phyloP scores from a whole-genome alignment of 2,797 vertebrate species.

The Anolis apletophallus region DNA sequence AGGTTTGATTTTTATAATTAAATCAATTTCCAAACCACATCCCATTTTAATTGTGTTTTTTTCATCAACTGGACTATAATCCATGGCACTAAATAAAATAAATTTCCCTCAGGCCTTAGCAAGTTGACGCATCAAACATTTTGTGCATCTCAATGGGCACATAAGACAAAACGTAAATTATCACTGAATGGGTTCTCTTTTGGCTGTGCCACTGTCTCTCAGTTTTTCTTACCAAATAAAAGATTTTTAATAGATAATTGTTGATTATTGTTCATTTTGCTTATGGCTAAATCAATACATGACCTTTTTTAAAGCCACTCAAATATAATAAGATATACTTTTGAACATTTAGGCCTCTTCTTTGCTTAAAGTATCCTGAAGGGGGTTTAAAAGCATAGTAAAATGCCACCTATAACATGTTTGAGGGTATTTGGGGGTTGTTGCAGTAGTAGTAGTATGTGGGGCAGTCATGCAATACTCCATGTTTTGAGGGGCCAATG shows the following conservation, averaged over 20 bases:
- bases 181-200: background rate
- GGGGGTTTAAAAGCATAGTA: too few relatives aligned
- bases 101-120: conserved; percentile 34
- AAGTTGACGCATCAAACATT: conserved; percentile 10
- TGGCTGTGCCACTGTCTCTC: conserved; percentile 13
- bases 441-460: too few relatives aligned
- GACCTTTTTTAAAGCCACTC: background rate
- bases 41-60: conserved; percentile 26
- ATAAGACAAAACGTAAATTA: conserved; percentile 10
- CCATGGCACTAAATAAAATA: background rate
- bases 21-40: conserved; percentile 39
- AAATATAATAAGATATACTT: too few relatives aligned
- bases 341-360: too few relatives aligned
- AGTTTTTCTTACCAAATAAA: background rate
- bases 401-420: too few relatives aligned
- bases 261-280: background rate
- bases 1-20: conserved; percentile 45
- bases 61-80: conserved; percentile 27
- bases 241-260: background rate
- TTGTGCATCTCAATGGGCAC: background rate
- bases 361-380: too few relatives aligned
- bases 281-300: background rate
- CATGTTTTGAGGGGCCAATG: too few relatives aligned
- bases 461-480: too few relatives aligned
- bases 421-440: too few relatives aligned